Evolutionary conservation across 1,140 invertebrate species (phyloP), one percentile per base, ranked within the genome.

Genomic region (Lordiphosa stackelbergi): DNA sequence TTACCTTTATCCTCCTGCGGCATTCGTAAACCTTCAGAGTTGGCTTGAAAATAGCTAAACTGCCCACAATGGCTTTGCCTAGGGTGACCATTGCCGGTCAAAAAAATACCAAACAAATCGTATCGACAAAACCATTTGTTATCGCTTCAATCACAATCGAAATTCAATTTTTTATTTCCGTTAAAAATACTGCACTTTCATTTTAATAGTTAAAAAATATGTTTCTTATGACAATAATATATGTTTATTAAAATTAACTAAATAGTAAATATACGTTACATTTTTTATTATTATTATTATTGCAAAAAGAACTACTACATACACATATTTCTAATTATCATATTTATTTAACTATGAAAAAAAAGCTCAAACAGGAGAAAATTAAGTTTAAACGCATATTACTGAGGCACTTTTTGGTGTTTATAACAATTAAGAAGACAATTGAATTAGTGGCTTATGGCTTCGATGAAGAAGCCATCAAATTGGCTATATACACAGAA

Each of bases 371-470:
- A 48, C n/a, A 47, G 45, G 45, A 37, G 55, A 70, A 69, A 69
- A 68, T 11, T 37, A 19, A 52, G 61, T 69, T 66, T 52, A 72
- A 58, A 73, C 56, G 71, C 55, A 69, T 59, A 73, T 72, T 81
- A 81, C 58, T 77, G 77, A 83, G 77, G 77, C 77, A 83, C 77
- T 83, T 83, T 78, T 83, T 75, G 77, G 77, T 83, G 77, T 75
- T 83, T 70, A 73, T 83, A 83, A 83, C 77, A 77, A 77, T 83
- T 56, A 60, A 74, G 60, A 77, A 71, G 47, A 75, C 36, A 72
- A 42, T 75, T 62, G 56, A 70, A 66, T 73, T 63, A 70, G 38
- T 62, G 53, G 48, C 47, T 63, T 41, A 59, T 66, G 40, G 28
- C 12, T 49, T 36, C 24, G 37, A 2, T 31, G 19, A 22, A 31